Evolutionary conservation across 35 echinoderm and acorn worm species (phyloP).

Genomic region (Anneissia japonica): DNA sequence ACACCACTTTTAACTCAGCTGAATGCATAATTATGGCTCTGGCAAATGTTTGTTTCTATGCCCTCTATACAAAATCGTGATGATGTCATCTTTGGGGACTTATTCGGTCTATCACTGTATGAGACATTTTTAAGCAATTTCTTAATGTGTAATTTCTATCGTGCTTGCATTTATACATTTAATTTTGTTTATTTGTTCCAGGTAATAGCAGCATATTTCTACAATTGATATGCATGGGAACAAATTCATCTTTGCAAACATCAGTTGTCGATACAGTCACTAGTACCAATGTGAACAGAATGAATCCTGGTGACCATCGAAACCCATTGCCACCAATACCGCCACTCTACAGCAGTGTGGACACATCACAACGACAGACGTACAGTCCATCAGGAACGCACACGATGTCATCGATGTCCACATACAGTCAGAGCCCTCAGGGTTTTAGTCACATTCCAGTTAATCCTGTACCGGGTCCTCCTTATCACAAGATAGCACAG

Average conservation of each 20-base stretch:
- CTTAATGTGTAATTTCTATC: too few relatives aligned
- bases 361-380: not conserved
- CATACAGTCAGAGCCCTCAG: constrained; percentile 20
- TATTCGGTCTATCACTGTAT: too few relatives aligned
- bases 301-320: not conserved
- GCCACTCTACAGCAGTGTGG: not conserved
- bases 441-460: constrained; percentile 88
- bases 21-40: too few relatives aligned
- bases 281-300: not conserved
- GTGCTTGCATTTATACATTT: too few relatives aligned
- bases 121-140: too few relatives aligned
- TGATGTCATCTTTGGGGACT: too few relatives aligned
- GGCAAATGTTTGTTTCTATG: too few relatives aligned
- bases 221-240: not conserved
- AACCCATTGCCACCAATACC: constrained; percentile 1
- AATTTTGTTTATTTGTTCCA: not conserved
- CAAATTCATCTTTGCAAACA: not conserved
- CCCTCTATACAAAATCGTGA: too few relatives aligned
- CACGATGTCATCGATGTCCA: not conserved
- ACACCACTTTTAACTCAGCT: too few relatives aligned
- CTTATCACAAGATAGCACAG: constrained; percentile 95
- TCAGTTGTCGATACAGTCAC: not conserved
- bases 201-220: not conserved
- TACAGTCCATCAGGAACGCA: not conserved
- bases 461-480: constrained; percentile 79